Evolutionary conservation across 2,113 vertebrate species (phyloP), one percentile per base, ranked within the genome.

Genomic region (Cavia porcellus): DNA sequence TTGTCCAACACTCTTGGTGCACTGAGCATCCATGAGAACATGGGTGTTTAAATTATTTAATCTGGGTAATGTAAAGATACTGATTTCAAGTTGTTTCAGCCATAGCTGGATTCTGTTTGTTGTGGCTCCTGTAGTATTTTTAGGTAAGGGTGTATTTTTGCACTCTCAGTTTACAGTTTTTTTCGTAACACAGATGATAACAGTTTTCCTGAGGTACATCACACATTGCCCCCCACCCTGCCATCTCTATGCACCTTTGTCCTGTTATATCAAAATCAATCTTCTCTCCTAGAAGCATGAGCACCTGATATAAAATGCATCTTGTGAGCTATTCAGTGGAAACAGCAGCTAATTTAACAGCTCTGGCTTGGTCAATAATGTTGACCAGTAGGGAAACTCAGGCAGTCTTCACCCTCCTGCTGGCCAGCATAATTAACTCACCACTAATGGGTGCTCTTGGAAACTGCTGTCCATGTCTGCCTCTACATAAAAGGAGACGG

Each of bases 321-420:
- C 25, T 94, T 94, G 45, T 17, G 50, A 84, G 15, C n/a, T 93
- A 13, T 8, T 89, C 42, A 64, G 93, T 42, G 0, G 7, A 85
- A 93, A 59, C n/a, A 95, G 92, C 85, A 88, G 66, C 85, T 97
- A 94, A 91, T 85, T 97, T 95, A 96, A 94, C 90, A 87, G 32
- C 25, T 38, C 90, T 86, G 75, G 24, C 62, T 85, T 96, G 85
- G 84, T 96, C 91, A 95, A 12, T 96, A 94, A 93, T 86, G 91
- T 74, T 97, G 85, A 95, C 57, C 61, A 72, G 64, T 52, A 90
- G 86, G 79, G 87, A 82, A 2, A 90, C 81, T 91, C 86, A 13
- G 0, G 5, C 8, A 8, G 3, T n/a, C 6, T 52, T 22, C 25
- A 3, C 77, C 17, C 92, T 96, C 88, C 57, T 20, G 13, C 80